These are phyloP conservation scores for Gymnocheta viridis DNA, from an alignment of 2,888 invertebrate species.

Conservation along the genomic window DNA sequence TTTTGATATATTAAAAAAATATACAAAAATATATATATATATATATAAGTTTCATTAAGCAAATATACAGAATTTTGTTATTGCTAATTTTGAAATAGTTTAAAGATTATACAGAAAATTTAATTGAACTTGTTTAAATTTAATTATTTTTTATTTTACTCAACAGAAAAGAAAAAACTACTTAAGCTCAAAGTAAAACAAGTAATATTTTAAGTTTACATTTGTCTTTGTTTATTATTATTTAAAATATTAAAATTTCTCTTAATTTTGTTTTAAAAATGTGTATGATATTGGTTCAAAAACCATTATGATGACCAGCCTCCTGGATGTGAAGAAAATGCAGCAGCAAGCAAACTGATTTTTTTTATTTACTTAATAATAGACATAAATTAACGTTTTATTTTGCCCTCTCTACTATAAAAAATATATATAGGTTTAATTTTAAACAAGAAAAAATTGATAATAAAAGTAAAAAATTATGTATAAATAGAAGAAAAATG, in stretches of 20 bases:
- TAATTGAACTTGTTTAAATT: constrained; percentile 34
- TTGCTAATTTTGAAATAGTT: constrained; percentile 29
- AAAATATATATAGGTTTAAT: constrained; percentile 35
- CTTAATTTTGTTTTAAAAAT: constrained; percentile 60
- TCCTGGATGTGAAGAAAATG: neutral
- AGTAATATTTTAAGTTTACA: constrained; percentile 28
- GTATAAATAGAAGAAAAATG: neutral
- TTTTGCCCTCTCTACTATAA: neutral
- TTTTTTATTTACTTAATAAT: constrained; percentile 48
- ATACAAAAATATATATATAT: neutral
- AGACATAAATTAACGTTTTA: neutral
- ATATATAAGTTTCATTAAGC: neutral
- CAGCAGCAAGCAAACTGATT: neutral
- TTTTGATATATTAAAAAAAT: constrained; percentile 31
- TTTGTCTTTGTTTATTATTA: constrained; percentile 36
- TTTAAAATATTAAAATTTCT: constrained; percentile 45
- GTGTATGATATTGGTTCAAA: constrained; percentile 28
- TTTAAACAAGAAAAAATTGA: neutral
- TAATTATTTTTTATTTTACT: constrained; percentile 38
- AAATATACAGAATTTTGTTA: neutral
- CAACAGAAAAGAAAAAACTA: constrained; percentile 24
- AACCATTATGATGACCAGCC: neutral
- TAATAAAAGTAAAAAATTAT: neutral
- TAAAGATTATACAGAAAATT: neutral
- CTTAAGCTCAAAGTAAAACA: constrained; percentile 53